A percentile compares a stretch with the other conserved stretches of the same genome.
Conservation (phyloP, 2,888 invertebrate genomes). For the Athripsodes cinereus region DNA sequence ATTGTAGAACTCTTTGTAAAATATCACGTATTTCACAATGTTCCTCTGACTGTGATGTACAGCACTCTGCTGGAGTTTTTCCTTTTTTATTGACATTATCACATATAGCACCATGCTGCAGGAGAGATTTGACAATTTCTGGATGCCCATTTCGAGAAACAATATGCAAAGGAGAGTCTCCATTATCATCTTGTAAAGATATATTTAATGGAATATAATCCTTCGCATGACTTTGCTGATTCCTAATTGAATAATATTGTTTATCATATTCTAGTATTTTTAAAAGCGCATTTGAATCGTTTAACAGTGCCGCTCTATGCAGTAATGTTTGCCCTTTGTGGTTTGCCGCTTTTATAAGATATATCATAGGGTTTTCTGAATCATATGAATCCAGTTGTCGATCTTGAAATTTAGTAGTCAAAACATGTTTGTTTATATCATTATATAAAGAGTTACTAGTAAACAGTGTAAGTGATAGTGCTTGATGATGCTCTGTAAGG, state of each 20-base stretch:
- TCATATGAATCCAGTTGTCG: too few species aligned
- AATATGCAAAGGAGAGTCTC: background rate
- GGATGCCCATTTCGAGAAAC: background rate
- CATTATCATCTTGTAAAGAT: background rate
- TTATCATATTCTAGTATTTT: background rate
- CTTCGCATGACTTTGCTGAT: background rate
- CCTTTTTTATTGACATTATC: background rate
- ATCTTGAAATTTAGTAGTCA: too few species aligned
- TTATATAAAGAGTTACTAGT: too few species aligned
- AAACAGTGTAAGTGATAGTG: background rate
- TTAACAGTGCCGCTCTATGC: too few species aligned
- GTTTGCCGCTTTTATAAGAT: too few species aligned
- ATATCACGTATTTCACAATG: too few species aligned
- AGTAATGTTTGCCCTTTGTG: background rate
- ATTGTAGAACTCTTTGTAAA: too few species aligned
- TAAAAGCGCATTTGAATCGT: too few species aligned
- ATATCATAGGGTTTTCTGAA: too few species aligned
- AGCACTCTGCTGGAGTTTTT: background rate
- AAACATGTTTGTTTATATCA: too few species aligned
- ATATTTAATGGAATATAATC: background rate
- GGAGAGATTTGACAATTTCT: background rate
- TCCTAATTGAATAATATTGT: background rate
- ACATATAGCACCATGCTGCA: background rate
- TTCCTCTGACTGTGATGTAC: too few species aligned
- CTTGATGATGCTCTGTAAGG: too few species aligned